A percentile compares a stretch with the other conserved stretches of the same genome.
These are phyloP conservation scores for Charanyca ferruginea DNA, from an alignment of 2,888 invertebrate genomes.

Conservation along the genomic window DNA sequence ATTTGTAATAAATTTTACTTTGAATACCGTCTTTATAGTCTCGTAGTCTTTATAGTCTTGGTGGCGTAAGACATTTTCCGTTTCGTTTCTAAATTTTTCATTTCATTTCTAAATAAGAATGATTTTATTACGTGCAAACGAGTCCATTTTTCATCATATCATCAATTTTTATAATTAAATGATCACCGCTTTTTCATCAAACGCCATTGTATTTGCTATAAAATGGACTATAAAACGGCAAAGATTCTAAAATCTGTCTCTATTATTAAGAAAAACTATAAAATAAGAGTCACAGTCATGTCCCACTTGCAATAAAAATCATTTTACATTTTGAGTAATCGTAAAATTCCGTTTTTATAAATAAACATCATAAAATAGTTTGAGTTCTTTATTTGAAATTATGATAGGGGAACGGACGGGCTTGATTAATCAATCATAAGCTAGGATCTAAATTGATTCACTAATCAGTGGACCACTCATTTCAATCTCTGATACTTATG, in stretches of 20 bases:
- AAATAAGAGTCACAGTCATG: conserved; percentile 24
- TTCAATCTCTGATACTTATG: conserved; percentile 13
- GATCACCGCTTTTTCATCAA: conserved; percentile 6
- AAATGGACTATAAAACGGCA: conserved; percentile 21
- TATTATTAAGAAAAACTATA: conserved; percentile 33
- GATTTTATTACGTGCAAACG: conserved; percentile 7
- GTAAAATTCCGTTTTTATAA: conserved; percentile 37
- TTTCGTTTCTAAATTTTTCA: not conserved
- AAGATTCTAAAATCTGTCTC: conserved; percentile 16
- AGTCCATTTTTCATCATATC: not conserved
- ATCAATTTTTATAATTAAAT: conserved; percentile 16
- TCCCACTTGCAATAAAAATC: conserved; percentile 46
- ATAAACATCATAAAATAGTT: conserved; percentile 45
- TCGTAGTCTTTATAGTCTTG: too few species aligned
- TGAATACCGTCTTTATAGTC: not conserved
- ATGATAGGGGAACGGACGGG: conserved; percentile 19
- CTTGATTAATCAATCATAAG: conserved; percentile 45
- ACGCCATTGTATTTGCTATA: conserved; percentile 14
- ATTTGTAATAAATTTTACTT: not conserved
- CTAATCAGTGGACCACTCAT: conserved; percentile 34
- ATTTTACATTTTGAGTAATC: conserved; percentile 32
- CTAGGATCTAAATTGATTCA: conserved; percentile 43
- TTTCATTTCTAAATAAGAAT: not conserved
- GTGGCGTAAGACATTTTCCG: not conserved
- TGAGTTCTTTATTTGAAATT: conserved; percentile 38